Conservation (phyloP, 2,113 vertebrate species). For the Chlamydotis undulata region DNA sequence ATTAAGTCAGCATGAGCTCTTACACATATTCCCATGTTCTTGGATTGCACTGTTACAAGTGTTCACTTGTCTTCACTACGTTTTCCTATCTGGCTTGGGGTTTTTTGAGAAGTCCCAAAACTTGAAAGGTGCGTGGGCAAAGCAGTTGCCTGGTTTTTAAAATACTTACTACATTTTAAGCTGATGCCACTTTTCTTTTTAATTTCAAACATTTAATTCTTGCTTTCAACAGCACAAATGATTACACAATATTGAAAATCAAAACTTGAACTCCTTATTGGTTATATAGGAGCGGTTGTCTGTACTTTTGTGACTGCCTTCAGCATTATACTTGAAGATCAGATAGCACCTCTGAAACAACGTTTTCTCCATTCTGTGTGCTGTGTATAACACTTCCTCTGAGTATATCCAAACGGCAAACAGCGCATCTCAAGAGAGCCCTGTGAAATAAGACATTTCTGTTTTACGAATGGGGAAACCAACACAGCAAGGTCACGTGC, state of each 20-base stretch:
- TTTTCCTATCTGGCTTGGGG: background rate
- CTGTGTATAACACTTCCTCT: background rate
- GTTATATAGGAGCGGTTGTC: background rate
- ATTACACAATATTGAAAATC: background rate
- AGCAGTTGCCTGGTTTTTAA: background rate
- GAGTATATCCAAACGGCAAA: background rate
- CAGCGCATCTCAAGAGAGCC: background rate
- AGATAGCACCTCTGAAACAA: background rate
- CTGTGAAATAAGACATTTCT: background rate
- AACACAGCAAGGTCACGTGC: background rate
- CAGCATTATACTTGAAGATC: background rate
- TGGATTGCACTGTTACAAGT: background rate
- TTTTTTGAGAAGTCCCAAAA: background rate
- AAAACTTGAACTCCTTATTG: background rate
- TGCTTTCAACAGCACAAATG: background rate
- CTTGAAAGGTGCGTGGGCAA: background rate
- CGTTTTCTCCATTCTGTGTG: background rate
- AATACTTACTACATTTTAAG: background rate
- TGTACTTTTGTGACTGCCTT: background rate
- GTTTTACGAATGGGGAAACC: background rate
- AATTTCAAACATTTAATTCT: background rate
- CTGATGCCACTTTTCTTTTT: background rate
- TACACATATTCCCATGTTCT: background rate
- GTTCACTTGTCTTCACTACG: background rate
- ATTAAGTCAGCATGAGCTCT: background rate